Evolutionary conservation across 2,888 invertebrate species (phyloP).

Genomic region (Drosophila birchii): DNA sequence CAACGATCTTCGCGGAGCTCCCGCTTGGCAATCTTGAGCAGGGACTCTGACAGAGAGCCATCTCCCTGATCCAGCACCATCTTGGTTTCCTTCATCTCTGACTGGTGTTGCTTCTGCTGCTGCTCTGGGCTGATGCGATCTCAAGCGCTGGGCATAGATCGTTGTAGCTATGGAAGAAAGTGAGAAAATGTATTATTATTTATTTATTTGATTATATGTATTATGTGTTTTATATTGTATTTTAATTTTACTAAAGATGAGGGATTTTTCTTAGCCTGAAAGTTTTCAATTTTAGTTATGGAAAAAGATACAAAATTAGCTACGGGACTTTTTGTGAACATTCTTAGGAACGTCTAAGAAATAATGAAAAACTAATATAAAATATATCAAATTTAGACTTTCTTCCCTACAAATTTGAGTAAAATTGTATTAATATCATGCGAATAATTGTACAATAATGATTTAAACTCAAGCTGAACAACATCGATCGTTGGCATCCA

Average conservation of each 20-base stretch:
- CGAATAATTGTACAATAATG: no score
- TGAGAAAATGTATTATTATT: background rate
- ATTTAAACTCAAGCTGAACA: no score
- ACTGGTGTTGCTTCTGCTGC: background rate
- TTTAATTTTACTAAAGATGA: background rate
- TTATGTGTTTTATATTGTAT: background rate
- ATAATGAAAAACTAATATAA: no score
- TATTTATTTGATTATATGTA: background rate
- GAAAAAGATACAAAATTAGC: no score
- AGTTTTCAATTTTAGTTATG: background rate
- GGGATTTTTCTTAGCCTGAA: background rate
- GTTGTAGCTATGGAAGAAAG: slow-evolving; percentile 5
- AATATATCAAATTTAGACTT: no score
- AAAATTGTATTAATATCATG: no score
- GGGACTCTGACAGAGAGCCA: slow-evolving; percentile 62
- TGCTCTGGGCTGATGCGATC: background rate
- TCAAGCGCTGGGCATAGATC: slow-evolving; percentile 30
- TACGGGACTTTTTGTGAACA: no score
- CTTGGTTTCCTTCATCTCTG: slow-evolving; percentile 64
- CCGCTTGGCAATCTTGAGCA: slow-evolving; percentile 86
- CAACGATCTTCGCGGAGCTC: slow-evolving; percentile 90
- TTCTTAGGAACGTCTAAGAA: no score
- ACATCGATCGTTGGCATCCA: no score
- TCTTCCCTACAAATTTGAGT: no score
- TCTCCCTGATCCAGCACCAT: slow-evolving; percentile 50